These are phyloP conservation scores for Noctua comes DNA, from an alignment of 2,888 invertebrate genomes.

Conservation along the genomic window DNA sequence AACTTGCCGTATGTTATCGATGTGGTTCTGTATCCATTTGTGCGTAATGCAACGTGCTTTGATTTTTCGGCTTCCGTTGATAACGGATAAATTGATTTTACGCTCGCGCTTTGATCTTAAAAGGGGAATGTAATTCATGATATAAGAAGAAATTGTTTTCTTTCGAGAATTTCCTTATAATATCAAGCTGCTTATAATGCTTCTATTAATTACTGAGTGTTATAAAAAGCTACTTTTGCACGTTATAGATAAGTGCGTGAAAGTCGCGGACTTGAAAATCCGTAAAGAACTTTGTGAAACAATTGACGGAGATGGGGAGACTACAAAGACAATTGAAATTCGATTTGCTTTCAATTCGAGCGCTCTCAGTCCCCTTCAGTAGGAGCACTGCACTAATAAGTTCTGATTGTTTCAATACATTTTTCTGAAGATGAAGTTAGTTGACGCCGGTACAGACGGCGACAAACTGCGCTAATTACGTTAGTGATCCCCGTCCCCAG, in stretches of 20 bases:
- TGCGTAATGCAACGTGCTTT: constrained; percentile 71
- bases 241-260: constrained; percentile 53
- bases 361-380: constrained; percentile 58
- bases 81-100: constrained; percentile 63
- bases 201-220: constrained; percentile 30
- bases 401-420: constrained; percentile 76
- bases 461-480: constrained; percentile 85
- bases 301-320: constrained; percentile 59
- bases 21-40: constrained; percentile 66
- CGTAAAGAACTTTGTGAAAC: constrained; percentile 61
- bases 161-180: constrained; percentile 6
- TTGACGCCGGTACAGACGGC: constrained; percentile 77
- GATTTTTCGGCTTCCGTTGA: constrained; percentile 60
- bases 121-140: constrained; percentile 24
- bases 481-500: constrained; percentile 80
- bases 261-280: constrained; percentile 51
- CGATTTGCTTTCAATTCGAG: constrained; percentile 67
- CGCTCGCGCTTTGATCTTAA: constrained; percentile 47
- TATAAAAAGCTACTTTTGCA: constrained; percentile 46
- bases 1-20: constrained; percentile 79
- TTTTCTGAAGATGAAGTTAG: constrained; percentile 77
- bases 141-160: constrained; percentile 8
- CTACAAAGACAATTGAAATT: constrained; percentile 68
- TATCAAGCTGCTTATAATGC: constrained; percentile 17
- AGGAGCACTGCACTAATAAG: constrained; percentile 71